A percentile compares a stretch with the other conserved stretches of the same genome.
These are phyloP conservation scores for Rotaria sp. DNA, from an alignment of 2,888 invertebrate species.

Conservation along the genomic window DNA sequence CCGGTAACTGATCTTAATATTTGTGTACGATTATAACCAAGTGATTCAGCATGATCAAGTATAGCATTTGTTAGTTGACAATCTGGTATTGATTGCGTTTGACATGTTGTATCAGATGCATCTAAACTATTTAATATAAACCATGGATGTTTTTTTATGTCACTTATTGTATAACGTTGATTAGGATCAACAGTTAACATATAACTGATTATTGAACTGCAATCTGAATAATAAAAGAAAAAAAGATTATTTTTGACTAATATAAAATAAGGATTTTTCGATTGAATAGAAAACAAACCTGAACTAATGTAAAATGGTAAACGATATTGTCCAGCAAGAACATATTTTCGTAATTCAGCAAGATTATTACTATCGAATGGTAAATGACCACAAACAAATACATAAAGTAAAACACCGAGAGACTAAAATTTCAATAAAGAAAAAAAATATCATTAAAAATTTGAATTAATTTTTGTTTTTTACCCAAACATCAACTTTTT, in stretches of 20 bases:
- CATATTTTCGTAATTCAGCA: conserved; percentile 76
- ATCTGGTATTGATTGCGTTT: neutral
- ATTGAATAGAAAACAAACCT: conserved; percentile 61
- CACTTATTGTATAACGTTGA: conserved; percentile 32
- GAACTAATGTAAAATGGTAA: conserved; percentile 96
- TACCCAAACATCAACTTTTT: conserved; percentile 69
- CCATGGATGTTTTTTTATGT: conserved; percentile 36
- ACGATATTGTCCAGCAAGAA: conserved; percentile 84
- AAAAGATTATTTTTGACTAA: too few species aligned
- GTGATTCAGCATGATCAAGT: conserved; percentile 16
- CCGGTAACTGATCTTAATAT: conserved; percentile 10
- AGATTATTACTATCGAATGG: conserved; percentile 91
- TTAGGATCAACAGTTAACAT: conserved; percentile 38
- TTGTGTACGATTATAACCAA: conserved; percentile 29
- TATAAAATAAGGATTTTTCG: too few species aligned
- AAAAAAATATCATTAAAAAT: too few species aligned
- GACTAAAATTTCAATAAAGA: conserved; percentile 61
- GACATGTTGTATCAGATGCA: neutral
- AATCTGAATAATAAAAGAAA: conserved; percentile 14
- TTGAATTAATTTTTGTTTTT: neutral
- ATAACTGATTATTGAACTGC: conserved; percentile 32
- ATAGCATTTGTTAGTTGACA: conserved; percentile 6
- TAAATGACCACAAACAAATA: conserved; percentile 85
- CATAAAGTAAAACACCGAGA: conserved; percentile 88
- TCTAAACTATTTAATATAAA: neutral